Percentiles rank a stretch among this genome's conserved stretches.
Evolutionary conservation across 2,888 invertebrate species (phyloP).

Genomic region (Aspidapion aeneum): DNA sequence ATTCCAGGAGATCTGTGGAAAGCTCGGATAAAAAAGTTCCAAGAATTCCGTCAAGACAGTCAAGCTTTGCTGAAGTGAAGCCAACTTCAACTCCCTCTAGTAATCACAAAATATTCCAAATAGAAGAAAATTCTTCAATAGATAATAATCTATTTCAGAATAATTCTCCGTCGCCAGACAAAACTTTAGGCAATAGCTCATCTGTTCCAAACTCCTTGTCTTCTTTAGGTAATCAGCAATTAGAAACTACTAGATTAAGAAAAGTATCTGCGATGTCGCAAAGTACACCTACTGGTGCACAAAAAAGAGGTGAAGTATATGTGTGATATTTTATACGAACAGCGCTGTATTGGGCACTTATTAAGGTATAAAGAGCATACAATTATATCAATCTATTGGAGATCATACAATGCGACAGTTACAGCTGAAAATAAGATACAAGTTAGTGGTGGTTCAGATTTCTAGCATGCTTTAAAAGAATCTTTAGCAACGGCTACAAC

Average conservation of each 20-base stretch:
- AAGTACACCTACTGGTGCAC: constrained; percentile 43
- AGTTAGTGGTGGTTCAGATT: constrained; percentile 36
- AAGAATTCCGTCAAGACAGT: neutral
- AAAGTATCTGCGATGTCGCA: constrained; percentile 50
- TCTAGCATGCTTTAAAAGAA: constrained; percentile 40
- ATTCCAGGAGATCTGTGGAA: constrained; percentile 30
- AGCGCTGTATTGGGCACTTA: no score
- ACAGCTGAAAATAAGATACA: constrained; percentile 33
- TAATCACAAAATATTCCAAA: neutral
- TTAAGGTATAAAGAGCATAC: no score
- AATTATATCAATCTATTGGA: no score
- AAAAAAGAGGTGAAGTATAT: constrained; percentile 56
- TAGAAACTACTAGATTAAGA: constrained; percentile 40
- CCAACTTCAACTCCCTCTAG: constrained; percentile 22
- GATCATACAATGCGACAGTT: neutral
- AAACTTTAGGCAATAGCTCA: constrained; percentile 18
- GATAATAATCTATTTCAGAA: neutral
- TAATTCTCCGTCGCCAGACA: neutral
- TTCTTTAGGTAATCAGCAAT: constrained; percentile 23
- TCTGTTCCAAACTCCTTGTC: constrained; percentile 35
- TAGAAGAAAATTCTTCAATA: neutral
- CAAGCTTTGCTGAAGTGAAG: constrained; percentile 22
- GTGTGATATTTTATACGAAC: no score
- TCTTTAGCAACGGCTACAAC: constrained; percentile 42
- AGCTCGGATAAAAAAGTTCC: constrained; percentile 2